Evolutionary conservation across 64 coral and sea anemone genomes (phyloP).

Genomic region (Stichodactyla helianthus): DNA sequence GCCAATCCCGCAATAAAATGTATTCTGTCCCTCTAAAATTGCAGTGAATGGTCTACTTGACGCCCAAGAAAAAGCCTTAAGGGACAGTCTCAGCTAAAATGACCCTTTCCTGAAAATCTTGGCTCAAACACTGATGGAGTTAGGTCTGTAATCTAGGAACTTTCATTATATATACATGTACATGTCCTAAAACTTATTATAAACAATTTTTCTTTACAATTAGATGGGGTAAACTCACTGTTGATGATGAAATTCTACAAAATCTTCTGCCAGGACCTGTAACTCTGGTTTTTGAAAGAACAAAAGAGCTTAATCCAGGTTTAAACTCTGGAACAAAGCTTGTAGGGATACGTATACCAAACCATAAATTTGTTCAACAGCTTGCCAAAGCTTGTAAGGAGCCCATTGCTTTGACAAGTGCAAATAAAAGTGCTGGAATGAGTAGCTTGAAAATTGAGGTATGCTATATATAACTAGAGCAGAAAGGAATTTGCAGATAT

Average conservation of each 20-base stretch:
- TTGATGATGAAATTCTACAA: constrained; percentile 47
- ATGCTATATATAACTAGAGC: neutral
- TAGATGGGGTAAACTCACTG: constrained; percentile 92
- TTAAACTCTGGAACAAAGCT: constrained; percentile 80
- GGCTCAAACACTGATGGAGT: no score
- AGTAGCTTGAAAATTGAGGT: constrained; percentile 92
- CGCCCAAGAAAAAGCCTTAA: no score
- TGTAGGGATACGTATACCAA: constrained; percentile 93
- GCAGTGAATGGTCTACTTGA: no score
- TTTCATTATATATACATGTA: no score
- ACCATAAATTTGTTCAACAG: constrained; percentile 82
- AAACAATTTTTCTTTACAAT: neutral
- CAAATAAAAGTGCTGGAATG: constrained; percentile 74
- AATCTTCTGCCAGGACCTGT: constrained; percentile 91
- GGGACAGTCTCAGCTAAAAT: no score
- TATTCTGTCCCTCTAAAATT: no score
- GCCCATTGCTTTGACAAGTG: constrained; percentile 87
- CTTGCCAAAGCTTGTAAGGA: constrained; percentile 65
- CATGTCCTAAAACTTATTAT: no score
- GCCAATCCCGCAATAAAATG: no score
- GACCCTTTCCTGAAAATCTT: no score
- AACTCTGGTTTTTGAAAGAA: constrained; percentile 91
- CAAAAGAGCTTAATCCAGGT: constrained; percentile 66
- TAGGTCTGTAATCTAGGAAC: no score
- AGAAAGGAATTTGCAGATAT: no score